Conservation (phyloP, 35 echinoderm and acorn worm genomes). For the Holothuria glaberrima region DNA sequence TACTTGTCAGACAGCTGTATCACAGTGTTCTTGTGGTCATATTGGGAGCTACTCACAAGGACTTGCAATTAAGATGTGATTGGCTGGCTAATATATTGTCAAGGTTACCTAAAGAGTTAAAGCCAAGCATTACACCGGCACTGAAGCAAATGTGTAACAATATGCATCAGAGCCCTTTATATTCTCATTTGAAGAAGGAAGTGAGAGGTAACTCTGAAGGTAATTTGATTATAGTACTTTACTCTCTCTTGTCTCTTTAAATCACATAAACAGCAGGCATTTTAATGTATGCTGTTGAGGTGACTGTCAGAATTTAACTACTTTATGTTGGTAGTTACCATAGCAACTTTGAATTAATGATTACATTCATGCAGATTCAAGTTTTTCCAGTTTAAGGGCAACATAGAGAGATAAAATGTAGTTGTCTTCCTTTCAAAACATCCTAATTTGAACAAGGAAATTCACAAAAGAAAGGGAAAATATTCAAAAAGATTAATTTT, state of each 20-base stretch:
- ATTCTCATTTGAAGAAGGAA: constrained; percentile 16
- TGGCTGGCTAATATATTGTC: constrained; percentile 58
- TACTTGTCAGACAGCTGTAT: constrained; percentile 28
- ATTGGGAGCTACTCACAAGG: constrained; percentile 58
- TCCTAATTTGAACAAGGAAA: too few relatives aligned
- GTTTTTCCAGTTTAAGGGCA: too few relatives aligned
- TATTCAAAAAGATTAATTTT: too few relatives aligned
- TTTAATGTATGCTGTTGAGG: too few relatives aligned
- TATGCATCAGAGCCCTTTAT: background rate
- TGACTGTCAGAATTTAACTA: too few relatives aligned
- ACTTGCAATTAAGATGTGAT: constrained; percentile 67
- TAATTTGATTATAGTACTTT: background rate
- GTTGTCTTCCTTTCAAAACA: too few relatives aligned
- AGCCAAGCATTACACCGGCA: background rate
- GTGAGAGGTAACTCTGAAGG: background rate
- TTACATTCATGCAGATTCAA: too few relatives aligned
- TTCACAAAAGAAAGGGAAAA: too few relatives aligned
- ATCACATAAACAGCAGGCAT: too few relatives aligned
- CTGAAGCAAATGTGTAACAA: constrained; percentile 5
- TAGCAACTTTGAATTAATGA: too few relatives aligned
- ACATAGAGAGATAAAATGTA: too few relatives aligned
- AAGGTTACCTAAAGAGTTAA: constrained; percentile 3
- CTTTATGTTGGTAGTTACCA: too few relatives aligned
- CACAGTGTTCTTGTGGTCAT: constrained; percentile 59
- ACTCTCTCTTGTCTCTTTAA: background rate